These are phyloP conservation scores for Microtus oregoni DNA, from an alignment of 2,113 vertebrate species.

Conservation along the genomic window DNA sequence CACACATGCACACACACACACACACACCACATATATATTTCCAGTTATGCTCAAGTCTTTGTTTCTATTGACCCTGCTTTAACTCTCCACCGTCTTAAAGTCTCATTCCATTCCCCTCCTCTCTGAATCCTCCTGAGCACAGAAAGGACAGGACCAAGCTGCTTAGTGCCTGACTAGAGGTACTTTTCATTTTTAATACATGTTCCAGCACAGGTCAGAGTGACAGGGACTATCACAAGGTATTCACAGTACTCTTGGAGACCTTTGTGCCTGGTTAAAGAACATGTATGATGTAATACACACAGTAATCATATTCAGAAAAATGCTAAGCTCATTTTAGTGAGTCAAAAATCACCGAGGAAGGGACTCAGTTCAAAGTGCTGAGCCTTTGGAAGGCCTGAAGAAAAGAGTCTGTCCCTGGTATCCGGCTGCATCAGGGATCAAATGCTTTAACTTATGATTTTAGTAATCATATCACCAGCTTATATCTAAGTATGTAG, in stretches of 20 bases:
- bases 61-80: background rate
- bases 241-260: background rate
- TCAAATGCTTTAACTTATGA: background rate
- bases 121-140: too few relatives aligned
- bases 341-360: background rate
- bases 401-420: background rate
- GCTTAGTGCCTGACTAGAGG: rapidly evolving
- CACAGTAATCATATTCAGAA: background rate
- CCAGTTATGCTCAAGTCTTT: background rate
- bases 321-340: background rate
- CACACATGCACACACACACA: too few relatives aligned
- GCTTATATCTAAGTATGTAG: background rate
- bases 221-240: background rate
- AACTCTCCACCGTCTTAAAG: background rate
- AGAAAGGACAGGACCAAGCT: background rate
- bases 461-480: too few relatives aligned
- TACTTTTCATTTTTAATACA: background rate
- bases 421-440: too few relatives aligned
- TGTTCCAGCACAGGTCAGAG: background rate
- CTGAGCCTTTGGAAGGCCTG: background rate
- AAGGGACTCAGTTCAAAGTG: background rate
- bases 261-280: background rate
- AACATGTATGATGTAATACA: background rate
- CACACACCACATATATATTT: background rate
- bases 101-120: background rate